phyloP scores from a whole-genome alignment of 1,140 invertebrate species.

The Drosophila guanche region DNA sequence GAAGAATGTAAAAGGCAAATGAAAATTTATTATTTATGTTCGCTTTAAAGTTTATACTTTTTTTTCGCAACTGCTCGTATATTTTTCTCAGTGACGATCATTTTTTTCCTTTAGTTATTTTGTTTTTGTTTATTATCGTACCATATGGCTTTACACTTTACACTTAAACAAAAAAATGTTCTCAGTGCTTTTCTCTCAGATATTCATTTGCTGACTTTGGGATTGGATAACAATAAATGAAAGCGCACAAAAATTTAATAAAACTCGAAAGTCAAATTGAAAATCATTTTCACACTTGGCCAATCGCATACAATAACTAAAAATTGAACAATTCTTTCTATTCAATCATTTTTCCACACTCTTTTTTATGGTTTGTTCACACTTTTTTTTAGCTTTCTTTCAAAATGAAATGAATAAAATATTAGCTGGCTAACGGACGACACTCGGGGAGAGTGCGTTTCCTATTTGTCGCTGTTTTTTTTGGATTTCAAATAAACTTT shows the following conservation, averaged over 20 bases:
- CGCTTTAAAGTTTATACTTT: too few species aligned
- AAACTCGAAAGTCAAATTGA: constrained; percentile 39
- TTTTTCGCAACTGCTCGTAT: too few species aligned
- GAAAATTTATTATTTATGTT: too few species aligned
- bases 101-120: too few species aligned
- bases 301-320: constrained; percentile 69
- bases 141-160: not conserved
- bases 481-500: constrained; percentile 72
- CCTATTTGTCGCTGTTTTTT: not conserved
- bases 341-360: constrained; percentile 31
- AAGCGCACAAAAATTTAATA: constrained; percentile 24
- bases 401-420: constrained; percentile 78
- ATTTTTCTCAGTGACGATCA: too few species aligned
- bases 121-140: constrained; percentile 9
- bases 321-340: constrained; percentile 45
- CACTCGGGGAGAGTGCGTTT: constrained; percentile 11
- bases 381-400: constrained; percentile 36
- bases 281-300: constrained; percentile 72
- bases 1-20: too few species aligned
- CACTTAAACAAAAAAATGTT: not conserved
- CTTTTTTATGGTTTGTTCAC: constrained; percentile 6
- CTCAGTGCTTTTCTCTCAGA: constrained; percentile 8
- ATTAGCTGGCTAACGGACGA: constrained; percentile 53
- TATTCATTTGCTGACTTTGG: constrained; percentile 16
- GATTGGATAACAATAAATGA: constrained; percentile 19